Conservation (phyloP, 2,113 vertebrate species). For the Lampris incognitus region DNA sequence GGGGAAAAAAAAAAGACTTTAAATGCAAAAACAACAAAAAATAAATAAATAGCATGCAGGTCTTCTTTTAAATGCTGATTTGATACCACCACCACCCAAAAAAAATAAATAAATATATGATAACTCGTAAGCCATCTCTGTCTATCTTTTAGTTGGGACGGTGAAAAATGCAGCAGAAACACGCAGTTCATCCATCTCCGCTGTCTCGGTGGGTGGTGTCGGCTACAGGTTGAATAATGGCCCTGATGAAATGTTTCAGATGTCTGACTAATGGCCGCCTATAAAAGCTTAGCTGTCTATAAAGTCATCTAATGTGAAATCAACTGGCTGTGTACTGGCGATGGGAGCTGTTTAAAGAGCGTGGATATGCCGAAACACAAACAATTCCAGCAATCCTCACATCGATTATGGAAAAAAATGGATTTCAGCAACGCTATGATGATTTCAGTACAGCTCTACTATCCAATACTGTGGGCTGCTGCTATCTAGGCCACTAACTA, state of each 20-base stretch:
- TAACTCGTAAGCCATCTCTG: slow-evolving; percentile 49
- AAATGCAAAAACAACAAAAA: neutral
- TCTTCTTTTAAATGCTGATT: slow-evolving; percentile 46
- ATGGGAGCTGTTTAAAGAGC: slow-evolving; percentile 31
- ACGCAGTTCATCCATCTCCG: slow-evolving; percentile 70
- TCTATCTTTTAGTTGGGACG: slow-evolving; percentile 34
- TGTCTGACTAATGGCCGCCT: slow-evolving; percentile 73
- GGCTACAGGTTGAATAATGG: slow-evolving; percentile 74
- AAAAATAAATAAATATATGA: slow-evolving; percentile 31
- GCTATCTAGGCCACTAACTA: too few relatives aligned
- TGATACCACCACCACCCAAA: slow-evolving; percentile 39
- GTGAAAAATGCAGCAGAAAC: slow-evolving; percentile 64
- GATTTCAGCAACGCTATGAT: too few relatives aligned
- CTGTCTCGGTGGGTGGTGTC: slow-evolving; percentile 70
- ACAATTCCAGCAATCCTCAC: too few relatives aligned
- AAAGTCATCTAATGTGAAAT: slow-evolving; percentile 70
- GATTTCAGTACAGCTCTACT: too few relatives aligned
- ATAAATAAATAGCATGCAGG: slow-evolving; percentile 21
- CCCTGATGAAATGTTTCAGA: slow-evolving; percentile 72
- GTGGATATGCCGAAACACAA: slow-evolving; percentile 25
- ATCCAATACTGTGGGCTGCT: too few relatives aligned
- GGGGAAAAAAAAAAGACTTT: slow-evolving; percentile 3
- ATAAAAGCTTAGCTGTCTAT: slow-evolving; percentile 71
- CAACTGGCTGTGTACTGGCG: slow-evolving; percentile 43
- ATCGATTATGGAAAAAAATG: too few relatives aligned